A percentile compares a stretch with the other conserved stretches of the same genome.
Evolutionary conservation across 2,113 vertebrate species (phyloP).

Genomic region (Poeciliopsis turrubarensis): DNA sequence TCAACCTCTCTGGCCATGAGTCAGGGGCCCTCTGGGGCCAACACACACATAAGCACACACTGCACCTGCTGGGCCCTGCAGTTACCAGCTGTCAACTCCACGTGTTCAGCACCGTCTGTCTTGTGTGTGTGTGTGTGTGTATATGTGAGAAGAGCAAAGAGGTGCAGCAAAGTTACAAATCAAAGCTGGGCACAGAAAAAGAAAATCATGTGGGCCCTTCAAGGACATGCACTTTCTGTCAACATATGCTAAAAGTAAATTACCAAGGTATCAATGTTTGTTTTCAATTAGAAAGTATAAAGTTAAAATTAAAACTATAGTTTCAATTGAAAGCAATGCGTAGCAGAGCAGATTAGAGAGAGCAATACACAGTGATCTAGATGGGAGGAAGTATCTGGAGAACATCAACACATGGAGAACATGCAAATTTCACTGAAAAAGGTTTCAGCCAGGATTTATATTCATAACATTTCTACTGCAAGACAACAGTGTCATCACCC

Average conservation of each 20-base stretch:
- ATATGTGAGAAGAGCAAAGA: constrained; percentile 29
- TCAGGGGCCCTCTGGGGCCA: constrained; percentile 78
- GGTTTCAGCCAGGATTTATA: no score
- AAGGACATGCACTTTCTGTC: constrained; percentile 52
- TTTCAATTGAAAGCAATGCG: no score
- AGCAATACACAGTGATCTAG: no score
- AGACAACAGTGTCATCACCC: no score
- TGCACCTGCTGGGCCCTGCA: constrained; percentile 79
- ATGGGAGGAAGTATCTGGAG: no score
- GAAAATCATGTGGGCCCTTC: constrained; percentile 43
- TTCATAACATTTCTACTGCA: no score
- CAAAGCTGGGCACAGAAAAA: constrained; percentile 38
- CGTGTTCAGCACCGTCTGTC: constrained; percentile 71
- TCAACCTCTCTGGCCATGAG: constrained; percentile 72
- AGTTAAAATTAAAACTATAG: no score
- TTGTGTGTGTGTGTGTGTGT: constrained; percentile 32
- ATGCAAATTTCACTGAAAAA: no score
- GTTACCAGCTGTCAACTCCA: constrained; percentile 82
- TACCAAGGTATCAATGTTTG: background rate
- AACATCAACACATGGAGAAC: no score
- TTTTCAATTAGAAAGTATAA: no score
- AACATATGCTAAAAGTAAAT: constrained; percentile 25
- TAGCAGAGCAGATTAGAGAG: no score
- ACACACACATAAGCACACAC: constrained; percentile 56
- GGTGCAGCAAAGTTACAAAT: constrained; percentile 62